Evolutionary conservation across 2,888 invertebrate genomes (phyloP), one percentile per base, ranked within the genome.

Genomic region (Scaptomyza parva): DNA sequence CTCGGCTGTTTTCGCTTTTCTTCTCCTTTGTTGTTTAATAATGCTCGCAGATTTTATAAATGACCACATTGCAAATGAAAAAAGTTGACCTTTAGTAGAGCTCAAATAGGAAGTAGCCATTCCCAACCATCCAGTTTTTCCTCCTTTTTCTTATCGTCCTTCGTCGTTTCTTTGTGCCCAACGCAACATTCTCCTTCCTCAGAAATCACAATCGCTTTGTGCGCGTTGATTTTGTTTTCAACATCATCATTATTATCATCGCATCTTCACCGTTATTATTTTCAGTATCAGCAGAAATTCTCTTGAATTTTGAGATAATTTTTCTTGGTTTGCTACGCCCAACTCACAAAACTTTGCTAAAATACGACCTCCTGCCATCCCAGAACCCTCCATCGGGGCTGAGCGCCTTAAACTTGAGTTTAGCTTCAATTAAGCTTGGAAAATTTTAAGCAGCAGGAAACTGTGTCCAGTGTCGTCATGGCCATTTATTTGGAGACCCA

Each of bases 11-110:
- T 45, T 41, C 55, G 35, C 45, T 44, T 51, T 57, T 39, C 33
- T 55, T 45, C 48, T 59, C 78, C 61, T 86, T 74, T 78, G 73
- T 73, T 83, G 84, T 67, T 88, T 79, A 84, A 79, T 86, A 87
- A 81, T 79, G 81, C 85, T 65, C 40, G 61, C 70, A 82, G 89
- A 88, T 88, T 88, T 85, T 85, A 88, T 87, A 85, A 88, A 85
- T 85, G 89, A 88, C 86, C 88, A 71, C 33, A 76, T 51, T 71
- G 72, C 68, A 81, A 81, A 88, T 81, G 88, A 67, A 78, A 54
- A 54, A 82, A 75, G 76, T 82, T 88, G 86, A 84, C 84, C 84
- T 88, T 87, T 88, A 61, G 65, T 86, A 54, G 63, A 69, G 70
- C 62, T 17, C 1, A 75, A 85, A 81, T 69, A 85, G 70, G 67